Percentiles rank a stretch among this genome's conserved stretches.
phyloP scores from a whole-genome alignment of 92 coral and sea anemone genomes.

The Epizoanthus scotinus region DNA sequence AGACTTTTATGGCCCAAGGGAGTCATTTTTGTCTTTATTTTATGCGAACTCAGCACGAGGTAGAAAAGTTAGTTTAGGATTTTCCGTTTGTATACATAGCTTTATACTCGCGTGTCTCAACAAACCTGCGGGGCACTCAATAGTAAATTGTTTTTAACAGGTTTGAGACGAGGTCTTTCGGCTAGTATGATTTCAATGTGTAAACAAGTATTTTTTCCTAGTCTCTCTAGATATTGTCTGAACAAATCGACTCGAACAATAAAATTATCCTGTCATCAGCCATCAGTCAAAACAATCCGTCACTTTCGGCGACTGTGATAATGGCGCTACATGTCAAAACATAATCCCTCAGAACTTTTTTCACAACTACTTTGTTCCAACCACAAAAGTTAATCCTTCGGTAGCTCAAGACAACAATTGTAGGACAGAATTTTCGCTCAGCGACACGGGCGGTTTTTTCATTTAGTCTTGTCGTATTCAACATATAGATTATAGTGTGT shows the following conservation, averaged over 20 bases:
- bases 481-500: too few species aligned
- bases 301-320: background rate
- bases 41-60: too few species aligned
- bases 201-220: background rate
- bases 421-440: background rate
- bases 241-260: background rate
- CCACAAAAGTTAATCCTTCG: constrained; percentile 12
- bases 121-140: background rate
- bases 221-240: background rate
- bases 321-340: background rate
- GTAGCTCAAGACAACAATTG: constrained; percentile 24
- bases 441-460: background rate
- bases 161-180: background rate
- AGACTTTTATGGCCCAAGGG: too few species aligned
- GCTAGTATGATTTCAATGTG: background rate
- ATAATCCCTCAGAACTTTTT: background rate
- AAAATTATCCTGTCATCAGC: background rate
- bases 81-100: background rate
- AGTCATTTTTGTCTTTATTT: too few species aligned
- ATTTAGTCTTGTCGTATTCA: background rate
- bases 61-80: background rate
- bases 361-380: background rate
- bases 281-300: background rate
- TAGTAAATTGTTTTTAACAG: background rate
- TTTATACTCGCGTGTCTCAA: background rate